Conservation (phyloP, 2,797 vertebrate species). For the Sebastes kiyomatsui region DNA sequence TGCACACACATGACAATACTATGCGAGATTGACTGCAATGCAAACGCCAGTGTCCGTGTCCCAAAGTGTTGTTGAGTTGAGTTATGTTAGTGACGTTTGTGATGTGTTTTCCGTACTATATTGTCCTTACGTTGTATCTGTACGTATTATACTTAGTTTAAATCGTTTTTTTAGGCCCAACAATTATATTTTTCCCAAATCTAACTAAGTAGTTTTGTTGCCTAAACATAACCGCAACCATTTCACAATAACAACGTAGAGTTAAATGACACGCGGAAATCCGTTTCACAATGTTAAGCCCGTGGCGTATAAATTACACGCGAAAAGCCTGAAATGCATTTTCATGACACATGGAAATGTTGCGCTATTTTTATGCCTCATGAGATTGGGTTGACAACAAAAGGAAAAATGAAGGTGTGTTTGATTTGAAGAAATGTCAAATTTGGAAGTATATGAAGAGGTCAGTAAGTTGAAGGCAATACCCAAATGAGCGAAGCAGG, state of each 20-base stretch:
- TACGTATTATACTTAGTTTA: not conserved
- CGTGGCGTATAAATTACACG: not conserved
- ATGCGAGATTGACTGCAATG: not conserved
- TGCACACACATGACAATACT: not conserved
- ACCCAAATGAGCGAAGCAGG: not conserved
- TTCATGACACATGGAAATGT: too few relatives aligned
- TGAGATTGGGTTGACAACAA: not conserved
- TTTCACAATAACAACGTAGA: not conserved
- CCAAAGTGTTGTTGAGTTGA: not conserved
- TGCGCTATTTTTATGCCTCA: not conserved
- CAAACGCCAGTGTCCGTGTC: not conserved
- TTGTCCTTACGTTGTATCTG: not conserved
- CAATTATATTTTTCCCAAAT: not conserved
- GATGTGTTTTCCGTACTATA: not conserved
- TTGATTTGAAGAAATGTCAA: not conserved
- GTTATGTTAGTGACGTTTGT: not conserved
- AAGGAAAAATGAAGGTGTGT: not conserved
- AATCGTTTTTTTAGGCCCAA: not conserved
- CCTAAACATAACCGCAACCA: not conserved
- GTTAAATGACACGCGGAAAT: not conserved
- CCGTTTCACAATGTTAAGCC: not conserved
- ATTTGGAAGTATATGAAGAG: constrained; percentile 6
- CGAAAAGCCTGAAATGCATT: too few relatives aligned
- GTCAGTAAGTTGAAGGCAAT: not conserved
- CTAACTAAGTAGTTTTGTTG: not conserved